phyloP scores from a whole-genome alignment of 2,797 vertebrate species.

The Darevskia nairensis region DNA sequence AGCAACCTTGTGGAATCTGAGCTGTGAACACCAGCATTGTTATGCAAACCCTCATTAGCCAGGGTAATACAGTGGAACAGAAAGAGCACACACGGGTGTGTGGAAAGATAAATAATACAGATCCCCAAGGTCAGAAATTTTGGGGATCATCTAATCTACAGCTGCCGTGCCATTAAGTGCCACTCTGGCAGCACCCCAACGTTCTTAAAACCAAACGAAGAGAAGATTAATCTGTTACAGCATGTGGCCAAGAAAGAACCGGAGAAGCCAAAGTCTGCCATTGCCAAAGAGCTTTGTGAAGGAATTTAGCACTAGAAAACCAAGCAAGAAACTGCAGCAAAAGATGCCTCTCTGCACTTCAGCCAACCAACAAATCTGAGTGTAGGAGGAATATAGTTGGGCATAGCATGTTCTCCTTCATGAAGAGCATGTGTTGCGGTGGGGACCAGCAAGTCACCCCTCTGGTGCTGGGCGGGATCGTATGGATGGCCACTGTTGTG shows the following conservation, averaged over 20 bases:
- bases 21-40: not conserved
- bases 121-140: conserved; percentile 21
- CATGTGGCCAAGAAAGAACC: not conserved
- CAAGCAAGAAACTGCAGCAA: not conserved
- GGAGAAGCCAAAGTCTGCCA: not conserved
- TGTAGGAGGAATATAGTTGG: too few relatives aligned
- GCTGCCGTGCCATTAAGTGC: conserved; percentile 17
- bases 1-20: not conserved
- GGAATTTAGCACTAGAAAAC: not conserved
- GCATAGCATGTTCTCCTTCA: too few relatives aligned
- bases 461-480: too few relatives aligned
- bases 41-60: conserved; percentile 8
- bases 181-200: conserved; percentile 19
- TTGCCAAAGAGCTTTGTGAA: not conserved
- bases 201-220: not conserved
- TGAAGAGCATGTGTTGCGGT: too few relatives aligned
- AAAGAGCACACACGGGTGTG: not conserved
- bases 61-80: not conserved
- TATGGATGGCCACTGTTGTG: too few relatives aligned
- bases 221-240: conserved; percentile 21
- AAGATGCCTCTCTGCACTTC: too few relatives aligned
- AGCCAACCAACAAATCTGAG: too few relatives aligned
- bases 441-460: too few relatives aligned
- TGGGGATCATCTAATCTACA: conserved; percentile 20
- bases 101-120: conserved; percentile 28